Evolutionary conservation across 2,888 invertebrate species (phyloP).

Genomic region (Acanthoscelides obtectus): DNA sequence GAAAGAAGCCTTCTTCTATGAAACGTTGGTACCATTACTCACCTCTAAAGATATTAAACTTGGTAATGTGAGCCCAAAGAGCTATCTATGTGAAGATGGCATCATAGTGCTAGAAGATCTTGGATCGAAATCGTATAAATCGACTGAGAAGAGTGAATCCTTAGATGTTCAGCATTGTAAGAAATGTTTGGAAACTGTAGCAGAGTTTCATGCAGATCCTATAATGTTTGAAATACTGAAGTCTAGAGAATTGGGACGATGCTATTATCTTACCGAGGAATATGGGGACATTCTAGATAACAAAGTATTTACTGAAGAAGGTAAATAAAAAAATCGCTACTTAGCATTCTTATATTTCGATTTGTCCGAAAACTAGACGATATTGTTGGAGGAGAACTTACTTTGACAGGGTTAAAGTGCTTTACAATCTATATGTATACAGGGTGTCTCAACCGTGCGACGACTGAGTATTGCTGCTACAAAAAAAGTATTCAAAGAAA

Average conservation of each 20-base stretch:
- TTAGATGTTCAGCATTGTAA: constrained; percentile 51
- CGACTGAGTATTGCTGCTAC: too few species aligned
- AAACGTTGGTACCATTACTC: constrained; percentile 25
- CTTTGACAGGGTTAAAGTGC: too few species aligned
- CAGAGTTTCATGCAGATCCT: constrained; percentile 52
- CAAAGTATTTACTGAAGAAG: constrained; percentile 20
- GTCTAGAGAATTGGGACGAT: constrained; percentile 19
- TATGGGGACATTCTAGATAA: not conserved
- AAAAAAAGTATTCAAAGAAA: too few species aligned
- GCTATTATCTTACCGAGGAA: constrained; percentile 24
- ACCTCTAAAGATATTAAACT: constrained; percentile 12
- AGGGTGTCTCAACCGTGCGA: too few species aligned
- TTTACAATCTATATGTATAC: too few species aligned
- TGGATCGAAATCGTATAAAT: constrained; percentile 20
- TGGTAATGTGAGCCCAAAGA: constrained; percentile 24
- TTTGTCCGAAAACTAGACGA: too few species aligned
- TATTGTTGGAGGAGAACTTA: too few species aligned
- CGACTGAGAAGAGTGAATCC: constrained; percentile 32
- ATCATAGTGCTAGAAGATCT: constrained; percentile 36
- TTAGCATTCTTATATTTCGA: too few species aligned
- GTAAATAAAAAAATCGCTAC: too few species aligned
- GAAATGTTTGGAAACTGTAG: constrained; percentile 48
- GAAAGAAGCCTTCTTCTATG: constrained; percentile 37
- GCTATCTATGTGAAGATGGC: constrained; percentile 31
- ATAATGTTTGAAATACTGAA: constrained; percentile 49